Conservation (phyloP, 2,113 vertebrate genomes). For the Rhabdomys dilectus region DNA sequence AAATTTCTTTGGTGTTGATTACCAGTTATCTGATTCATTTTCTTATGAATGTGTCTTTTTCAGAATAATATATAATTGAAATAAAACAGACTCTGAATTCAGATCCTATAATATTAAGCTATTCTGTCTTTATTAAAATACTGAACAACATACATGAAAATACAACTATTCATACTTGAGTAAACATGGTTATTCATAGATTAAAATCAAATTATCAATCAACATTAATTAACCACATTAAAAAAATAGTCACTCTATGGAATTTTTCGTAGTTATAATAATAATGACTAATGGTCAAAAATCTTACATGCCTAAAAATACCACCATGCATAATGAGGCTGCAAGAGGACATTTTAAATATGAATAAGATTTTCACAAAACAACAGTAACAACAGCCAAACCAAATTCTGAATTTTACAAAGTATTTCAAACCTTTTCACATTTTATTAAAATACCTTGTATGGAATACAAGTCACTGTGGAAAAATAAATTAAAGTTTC, state of each 20-base stretch:
- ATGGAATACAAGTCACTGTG: not conserved
- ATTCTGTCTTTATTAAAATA: not conserved
- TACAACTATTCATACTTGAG: not conserved
- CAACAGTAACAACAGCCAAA: not conserved
- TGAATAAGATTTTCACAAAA: not conserved
- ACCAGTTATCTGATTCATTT: not conserved
- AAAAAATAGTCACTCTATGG: not conserved
- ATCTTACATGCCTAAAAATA: not conserved
- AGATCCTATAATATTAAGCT: not conserved
- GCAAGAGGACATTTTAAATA: not conserved
- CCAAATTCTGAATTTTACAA: not conserved
- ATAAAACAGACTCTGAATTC: not conserved
- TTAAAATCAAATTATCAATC: slow-evolving; percentile 7
- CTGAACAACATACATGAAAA: not conserved
- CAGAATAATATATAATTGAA: not conserved
- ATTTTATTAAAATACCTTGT: not conserved
- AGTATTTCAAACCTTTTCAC: not conserved
- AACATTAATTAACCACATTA: not conserved
- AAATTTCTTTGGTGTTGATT: not conserved
- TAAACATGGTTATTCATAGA: not conserved
- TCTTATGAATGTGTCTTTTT: not conserved
- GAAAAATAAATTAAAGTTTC: not conserved
- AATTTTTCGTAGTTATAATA: not conserved
- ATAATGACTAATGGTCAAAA: not conserved
- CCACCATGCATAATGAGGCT: not conserved